Evolutionary conservation across 2,797 vertebrate genomes (phyloP), one percentile per base, ranked within the genome.

Genomic region (Astyanax mexicanus): DNA sequence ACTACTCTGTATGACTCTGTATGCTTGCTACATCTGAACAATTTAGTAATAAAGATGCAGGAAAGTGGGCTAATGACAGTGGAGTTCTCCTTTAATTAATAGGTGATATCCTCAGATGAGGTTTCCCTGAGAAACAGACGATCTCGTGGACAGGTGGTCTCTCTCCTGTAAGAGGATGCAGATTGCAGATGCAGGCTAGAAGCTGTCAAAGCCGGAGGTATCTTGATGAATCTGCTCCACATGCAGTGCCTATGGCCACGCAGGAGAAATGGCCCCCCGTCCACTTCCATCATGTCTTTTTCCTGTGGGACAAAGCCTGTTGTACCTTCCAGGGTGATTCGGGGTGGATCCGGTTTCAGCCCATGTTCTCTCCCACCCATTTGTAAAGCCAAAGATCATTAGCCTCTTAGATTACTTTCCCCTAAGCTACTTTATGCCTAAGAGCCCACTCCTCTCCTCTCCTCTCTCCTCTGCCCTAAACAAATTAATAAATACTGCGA

Each of bases 241-340:
- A 55, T 62, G 23, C 42, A 72, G 72, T 47, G 49, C 70, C 51
- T 71, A 21, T 72, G 60, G 70, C 57, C 52, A 64, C 54, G 65
- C 35, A 40, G 29, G 45, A 72, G 60, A 84, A 84, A 77, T 67
- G 54, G 51, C 44, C 61, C 45, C 15, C 61, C 55, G 57, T 75
- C 60, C 69, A 79, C 73, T 72, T 64, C 77, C 64, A 70, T 80
- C 75, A 76, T 77, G 61, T 76, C 72, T 73, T 67, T 64, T 76
- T 64, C 76, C 73, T 78, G 75, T 77, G 89, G 89, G 84, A 90
- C 88, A 90, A 90, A 84, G 87, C 86, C 85, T 91, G 89, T 88
- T 86, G 87, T 89, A 90, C 89, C 90, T 91, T 92, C 90, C 88
- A 88, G 87, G 89, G 88, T 90, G 90, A 91, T 89, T 89, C 82